Evolutionary conservation across 2,888 invertebrate genomes (phyloP), one percentile per base, ranked within the genome.

Genomic region (Tridacna gigas): DNA sequence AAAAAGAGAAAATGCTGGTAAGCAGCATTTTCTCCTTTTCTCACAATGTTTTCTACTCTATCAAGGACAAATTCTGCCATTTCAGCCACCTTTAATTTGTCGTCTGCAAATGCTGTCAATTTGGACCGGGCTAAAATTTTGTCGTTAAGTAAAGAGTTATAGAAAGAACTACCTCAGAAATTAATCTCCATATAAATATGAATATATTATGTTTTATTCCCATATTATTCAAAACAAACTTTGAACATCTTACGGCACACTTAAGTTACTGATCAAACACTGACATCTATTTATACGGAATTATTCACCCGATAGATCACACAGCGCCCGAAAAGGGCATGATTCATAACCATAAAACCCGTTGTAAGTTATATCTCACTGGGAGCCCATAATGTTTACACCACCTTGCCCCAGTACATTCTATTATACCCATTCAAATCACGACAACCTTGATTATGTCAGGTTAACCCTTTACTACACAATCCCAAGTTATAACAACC

Each of bases 291-390:
- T 20, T 67, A 45, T 67, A 67, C 37, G 45, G 45, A 67, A 67
- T 71, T 71, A 71, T 51, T 71, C 71, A 71, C 71, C 26, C 56
- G 22, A 37, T 11, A n/a, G 71, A 71, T 71, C 71, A 71, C 26
- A 71, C 25, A 15, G 15, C 13, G 51, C 71, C 71, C 51, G 48
- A 51, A 71, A n/a, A 22, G 25, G 48, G 51, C 48, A 71, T 71
- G 71, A 71, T 51, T 51, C 71, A 71, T 25, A 71, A 71, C 15
- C 9, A 18, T 9, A 12, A 37, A 67, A 26, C 28, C 37, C n/a
- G 22, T 22, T 22, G 63, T 63, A 25, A 63, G 63, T 63, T 63
- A 63, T 63, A 63, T 25, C n/a, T 63, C 25, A 13, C 13, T 13
- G 26, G 63, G 63, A 63, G 63, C 63, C 63, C n/a, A 13, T 13